Evolutionary conservation across 1,140 invertebrate species (phyloP).

Genomic region (Papilio xuthus): DNA sequence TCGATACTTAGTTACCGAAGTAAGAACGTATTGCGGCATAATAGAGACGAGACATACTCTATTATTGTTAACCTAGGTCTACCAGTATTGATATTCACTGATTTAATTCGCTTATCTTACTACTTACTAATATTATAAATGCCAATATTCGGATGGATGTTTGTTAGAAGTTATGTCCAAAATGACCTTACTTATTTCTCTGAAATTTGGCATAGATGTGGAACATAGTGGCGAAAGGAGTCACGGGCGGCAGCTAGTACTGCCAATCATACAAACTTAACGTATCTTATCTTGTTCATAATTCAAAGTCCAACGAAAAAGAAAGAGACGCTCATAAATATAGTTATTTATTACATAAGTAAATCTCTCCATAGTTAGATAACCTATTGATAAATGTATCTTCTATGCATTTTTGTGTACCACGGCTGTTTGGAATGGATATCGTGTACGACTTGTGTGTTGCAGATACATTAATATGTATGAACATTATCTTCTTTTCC

Average conservation of each 20-base stretch:
- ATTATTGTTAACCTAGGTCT: constrained; percentile 1
- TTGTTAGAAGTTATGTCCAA: too few relatives aligned
- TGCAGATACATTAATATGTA: too few relatives aligned
- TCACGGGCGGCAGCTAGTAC: too few relatives aligned
- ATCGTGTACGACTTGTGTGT: background rate
- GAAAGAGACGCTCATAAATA: background rate
- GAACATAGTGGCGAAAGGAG: too few relatives aligned
- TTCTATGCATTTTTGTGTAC: background rate
- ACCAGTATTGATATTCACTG: background rate
- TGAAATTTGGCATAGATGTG: too few relatives aligned
- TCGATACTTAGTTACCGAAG: background rate
- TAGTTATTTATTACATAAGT: background rate
- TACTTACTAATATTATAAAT: too few relatives aligned
- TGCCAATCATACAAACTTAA: too few relatives aligned
- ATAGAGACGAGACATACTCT: too few relatives aligned
- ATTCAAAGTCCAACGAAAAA: background rate
- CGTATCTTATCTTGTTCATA: background rate
- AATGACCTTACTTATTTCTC: too few relatives aligned
- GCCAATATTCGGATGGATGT: too few relatives aligned
- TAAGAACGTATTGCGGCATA: background rate
- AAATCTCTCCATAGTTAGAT: background rate
- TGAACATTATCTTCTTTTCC: background rate
- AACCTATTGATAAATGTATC: constrained; percentile 15
- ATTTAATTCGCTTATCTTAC: background rate
- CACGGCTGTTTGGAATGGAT: background rate